phyloP scores from a whole-genome alignment of 2,888 invertebrate species.

The Lysandra bellargus region DNA sequence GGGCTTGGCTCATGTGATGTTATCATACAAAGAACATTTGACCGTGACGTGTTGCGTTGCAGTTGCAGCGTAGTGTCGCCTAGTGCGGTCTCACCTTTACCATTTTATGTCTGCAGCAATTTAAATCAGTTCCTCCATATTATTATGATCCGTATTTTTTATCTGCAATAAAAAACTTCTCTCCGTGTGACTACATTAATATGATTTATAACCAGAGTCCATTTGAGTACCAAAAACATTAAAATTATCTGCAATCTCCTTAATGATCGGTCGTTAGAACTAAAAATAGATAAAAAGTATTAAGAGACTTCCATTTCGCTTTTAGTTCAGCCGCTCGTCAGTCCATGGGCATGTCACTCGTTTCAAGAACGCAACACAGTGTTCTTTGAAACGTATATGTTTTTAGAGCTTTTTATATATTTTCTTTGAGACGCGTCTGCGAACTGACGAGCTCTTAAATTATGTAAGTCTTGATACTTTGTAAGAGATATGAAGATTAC shows the following conservation, averaged over 20 bases:
- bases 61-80: neutral
- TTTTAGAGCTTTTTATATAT: constrained; percentile 21
- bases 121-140: neutral
- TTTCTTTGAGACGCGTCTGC: neutral
- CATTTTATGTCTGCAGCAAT: neutral
- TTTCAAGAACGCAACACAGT: constrained; percentile 20
- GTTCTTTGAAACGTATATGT: constrained; percentile 21
- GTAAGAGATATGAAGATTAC: neutral
- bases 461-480: constrained; percentile 19
- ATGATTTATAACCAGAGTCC: neutral
- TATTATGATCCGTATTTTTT: neutral
- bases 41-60: neutral
- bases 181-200: neutral
- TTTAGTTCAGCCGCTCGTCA: constrained; percentile 23
- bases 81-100: neutral
- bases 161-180: neutral
- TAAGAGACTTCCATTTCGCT: constrained; percentile 23
- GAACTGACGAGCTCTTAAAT: constrained; percentile 23
- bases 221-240: neutral
- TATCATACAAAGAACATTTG: neutral
- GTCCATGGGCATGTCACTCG: constrained; percentile 26
- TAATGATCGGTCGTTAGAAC: constrained; percentile 26
- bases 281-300: constrained; percentile 28
- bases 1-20: too few relatives aligned
- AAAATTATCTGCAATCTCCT: constrained; percentile 13